These are phyloP conservation scores for Cheilosia soror DNA, from an alignment of 2,888 invertebrate genomes.

Conservation along the genomic window DNA sequence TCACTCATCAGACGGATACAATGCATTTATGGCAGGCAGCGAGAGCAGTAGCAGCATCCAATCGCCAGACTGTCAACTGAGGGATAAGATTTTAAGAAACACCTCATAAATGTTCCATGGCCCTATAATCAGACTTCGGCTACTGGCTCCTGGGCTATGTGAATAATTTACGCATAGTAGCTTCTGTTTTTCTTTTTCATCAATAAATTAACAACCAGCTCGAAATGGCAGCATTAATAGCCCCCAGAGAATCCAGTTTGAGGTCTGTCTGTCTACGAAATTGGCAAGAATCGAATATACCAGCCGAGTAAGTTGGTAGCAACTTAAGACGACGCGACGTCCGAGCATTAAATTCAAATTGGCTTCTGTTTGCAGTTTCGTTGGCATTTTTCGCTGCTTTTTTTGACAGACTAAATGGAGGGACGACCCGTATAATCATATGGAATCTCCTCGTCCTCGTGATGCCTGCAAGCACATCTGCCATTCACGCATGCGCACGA, in stretches of 20 bases:
- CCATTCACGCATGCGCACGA: constrained; percentile 31
- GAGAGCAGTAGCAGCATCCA: constrained; percentile 34
- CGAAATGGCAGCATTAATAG: constrained; percentile 63
- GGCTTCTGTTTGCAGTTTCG: constrained; percentile 61
- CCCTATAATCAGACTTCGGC: constrained; percentile 41
- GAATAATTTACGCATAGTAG: constrained; percentile 62
- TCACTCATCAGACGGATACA: neutral
- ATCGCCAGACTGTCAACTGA: constrained; percentile 65
- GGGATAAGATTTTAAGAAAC: constrained; percentile 69
- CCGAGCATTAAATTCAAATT: constrained; percentile 69
- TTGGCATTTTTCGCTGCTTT: neutral
- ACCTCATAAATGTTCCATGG: constrained; percentile 64
- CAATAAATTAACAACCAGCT: constrained; percentile 72
- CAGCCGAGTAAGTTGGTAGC: constrained; percentile 64
- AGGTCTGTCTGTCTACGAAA: constrained; percentile 54
- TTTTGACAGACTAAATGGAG: constrained; percentile 22
- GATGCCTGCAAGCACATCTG: constrained; percentile 57
- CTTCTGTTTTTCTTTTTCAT: constrained; percentile 26
- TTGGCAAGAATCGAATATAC: constrained; percentile 44
- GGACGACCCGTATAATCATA: constrained; percentile 51
- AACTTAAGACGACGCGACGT: constrained; percentile 60
- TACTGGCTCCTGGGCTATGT: constrained; percentile 38
- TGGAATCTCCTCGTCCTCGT: constrained; percentile 63
- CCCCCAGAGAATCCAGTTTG: constrained; percentile 62
- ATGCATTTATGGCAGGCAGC: constrained; percentile 17